A percentile compares a stretch with the other conserved stretches of the same genome.
These are phyloP conservation scores for Chelon labrosus DNA, from an alignment of 2,797 vertebrate genomes.

Conservation along the genomic window DNA sequence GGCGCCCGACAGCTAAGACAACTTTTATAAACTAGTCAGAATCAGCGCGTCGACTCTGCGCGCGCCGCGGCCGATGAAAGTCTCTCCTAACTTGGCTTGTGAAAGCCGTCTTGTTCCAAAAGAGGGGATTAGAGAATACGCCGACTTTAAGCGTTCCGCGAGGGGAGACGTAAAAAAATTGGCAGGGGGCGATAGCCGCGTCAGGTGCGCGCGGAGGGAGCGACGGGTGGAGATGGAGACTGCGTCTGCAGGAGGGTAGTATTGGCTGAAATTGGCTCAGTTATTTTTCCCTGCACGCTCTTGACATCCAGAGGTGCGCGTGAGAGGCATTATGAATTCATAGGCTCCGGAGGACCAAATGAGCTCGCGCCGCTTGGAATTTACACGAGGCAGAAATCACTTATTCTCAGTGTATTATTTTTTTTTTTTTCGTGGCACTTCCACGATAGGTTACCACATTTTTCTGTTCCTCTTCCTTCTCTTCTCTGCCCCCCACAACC, in stretches of 20 bases:
- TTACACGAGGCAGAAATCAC: constrained; percentile 72
- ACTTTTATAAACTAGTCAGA: constrained; percentile 59
- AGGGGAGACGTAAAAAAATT: constrained; percentile 47
- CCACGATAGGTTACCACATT: constrained; percentile 51
- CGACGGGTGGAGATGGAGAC: constrained; percentile 51
- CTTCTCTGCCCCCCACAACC: not conserved
- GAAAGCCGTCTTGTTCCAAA: constrained; percentile 53
- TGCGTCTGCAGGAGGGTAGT: constrained; percentile 46
- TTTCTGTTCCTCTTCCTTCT: not conserved
- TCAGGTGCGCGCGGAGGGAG: constrained; percentile 27
- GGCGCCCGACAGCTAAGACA: constrained; percentile 56
- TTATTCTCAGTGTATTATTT: constrained; percentile 75
- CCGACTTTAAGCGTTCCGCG: constrained; percentile 33
- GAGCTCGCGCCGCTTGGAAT: constrained; percentile 74
- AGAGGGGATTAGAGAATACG: constrained; percentile 60
- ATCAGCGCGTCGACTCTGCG: constrained; percentile 50
- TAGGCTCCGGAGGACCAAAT: constrained; percentile 71
- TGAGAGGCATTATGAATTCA: constrained; percentile 78
- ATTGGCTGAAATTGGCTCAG: constrained; percentile 68
- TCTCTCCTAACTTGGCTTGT: constrained; percentile 58
- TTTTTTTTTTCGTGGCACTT: constrained; percentile 67
- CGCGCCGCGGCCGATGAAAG: constrained; percentile 52
- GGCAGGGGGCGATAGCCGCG: constrained; percentile 28
- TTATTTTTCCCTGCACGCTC: constrained; percentile 59
- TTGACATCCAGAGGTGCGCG: constrained; percentile 53